Evolutionary conservation across 2,113 vertebrate species (phyloP).

Genomic region (Okapia johnstoni): DNA sequence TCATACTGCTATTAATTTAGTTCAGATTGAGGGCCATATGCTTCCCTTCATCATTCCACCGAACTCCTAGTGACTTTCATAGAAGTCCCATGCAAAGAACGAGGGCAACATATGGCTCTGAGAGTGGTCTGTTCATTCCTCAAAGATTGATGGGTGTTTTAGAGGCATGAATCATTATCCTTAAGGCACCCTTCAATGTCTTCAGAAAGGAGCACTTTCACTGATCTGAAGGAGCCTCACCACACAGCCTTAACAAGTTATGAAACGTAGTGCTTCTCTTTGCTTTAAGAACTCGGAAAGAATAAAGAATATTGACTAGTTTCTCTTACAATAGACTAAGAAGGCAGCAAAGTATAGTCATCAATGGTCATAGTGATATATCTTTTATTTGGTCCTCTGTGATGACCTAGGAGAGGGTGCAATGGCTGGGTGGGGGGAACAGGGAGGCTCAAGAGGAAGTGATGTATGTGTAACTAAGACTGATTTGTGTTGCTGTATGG

Average conservation of each 20-base stretch:
- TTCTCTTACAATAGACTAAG: neutral
- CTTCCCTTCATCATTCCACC: slow-evolving; percentile 34
- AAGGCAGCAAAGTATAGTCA: neutral
- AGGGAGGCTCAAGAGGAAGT: neutral
- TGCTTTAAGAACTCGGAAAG: neutral
- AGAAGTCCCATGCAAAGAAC: slow-evolving; percentile 24
- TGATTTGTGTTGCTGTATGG: neutral
- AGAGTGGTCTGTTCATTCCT: slow-evolving; percentile 45
- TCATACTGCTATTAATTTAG: slow-evolving; percentile 74
- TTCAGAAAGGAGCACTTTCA: neutral
- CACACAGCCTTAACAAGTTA: neutral
- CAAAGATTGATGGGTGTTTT: slow-evolving; percentile 46
- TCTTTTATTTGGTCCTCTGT: neutral
- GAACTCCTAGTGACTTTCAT: slow-evolving; percentile 49
- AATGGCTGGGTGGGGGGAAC: accelerated
- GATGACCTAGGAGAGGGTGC: neutral
- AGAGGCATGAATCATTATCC: slow-evolving; percentile 30
- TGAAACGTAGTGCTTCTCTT: neutral
- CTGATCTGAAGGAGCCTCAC: neutral
- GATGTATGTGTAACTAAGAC: neutral
- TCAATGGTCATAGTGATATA: neutral
- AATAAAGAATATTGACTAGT: neutral
- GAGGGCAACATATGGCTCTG: slow-evolving; percentile 51
- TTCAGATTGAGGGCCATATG: slow-evolving; percentile 65
- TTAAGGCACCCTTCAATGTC: neutral